Percentiles rank a stretch among this genome's conserved stretches.
Evolutionary conservation across 2,888 invertebrate species (phyloP).

Genomic region (Polylopha cassiicola): DNA sequence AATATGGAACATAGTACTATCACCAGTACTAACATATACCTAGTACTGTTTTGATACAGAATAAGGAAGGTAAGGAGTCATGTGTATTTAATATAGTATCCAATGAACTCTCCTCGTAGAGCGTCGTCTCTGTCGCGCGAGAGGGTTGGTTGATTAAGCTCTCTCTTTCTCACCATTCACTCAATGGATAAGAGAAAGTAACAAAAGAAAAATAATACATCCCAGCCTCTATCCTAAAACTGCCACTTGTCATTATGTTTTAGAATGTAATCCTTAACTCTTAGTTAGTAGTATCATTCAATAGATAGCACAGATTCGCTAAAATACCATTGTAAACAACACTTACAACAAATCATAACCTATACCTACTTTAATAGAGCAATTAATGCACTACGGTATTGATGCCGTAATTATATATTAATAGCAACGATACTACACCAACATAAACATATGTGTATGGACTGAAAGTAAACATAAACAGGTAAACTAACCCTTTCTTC

Average conservation of each 20-base stretch:
- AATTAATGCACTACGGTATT: slow-evolving; percentile 36
- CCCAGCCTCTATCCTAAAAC: slow-evolving; percentile 44
- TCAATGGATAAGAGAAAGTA: slow-evolving; percentile 73
- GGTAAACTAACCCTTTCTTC: slow-evolving; percentile 76
- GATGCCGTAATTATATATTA: slow-evolving; percentile 39
- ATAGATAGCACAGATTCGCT: slow-evolving; percentile 25
- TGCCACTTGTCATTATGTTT: slow-evolving; percentile 1
- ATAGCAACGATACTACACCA: slow-evolving; percentile 34
- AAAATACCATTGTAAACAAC: slow-evolving; percentile 46
- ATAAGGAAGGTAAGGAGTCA: slow-evolving; percentile 45
- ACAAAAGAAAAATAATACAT: slow-evolving; percentile 72
- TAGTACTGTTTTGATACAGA: slow-evolving; percentile 21
- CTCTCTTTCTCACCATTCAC: slow-evolving; percentile 70
- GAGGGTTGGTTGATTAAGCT: slow-evolving; percentile 32
- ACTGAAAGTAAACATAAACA: slow-evolving; percentile 63
- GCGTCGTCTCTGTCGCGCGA: slow-evolving; percentile 52
- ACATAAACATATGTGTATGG: slow-evolving; percentile 34
- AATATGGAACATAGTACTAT: slow-evolving; percentile 2
- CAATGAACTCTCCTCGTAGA: slow-evolving; percentile 49
- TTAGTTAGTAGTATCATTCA: slow-evolving; percentile 21
- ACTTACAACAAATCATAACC: slow-evolving; percentile 50
- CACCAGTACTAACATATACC: slow-evolving; percentile 8
- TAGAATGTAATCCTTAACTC: not conserved
- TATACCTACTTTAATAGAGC: slow-evolving; percentile 37
- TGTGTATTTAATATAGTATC: slow-evolving; percentile 40